Evolutionary conservation across 2,797 vertebrate genomes (phyloP).

Genomic region (Anas capensis): DNA sequence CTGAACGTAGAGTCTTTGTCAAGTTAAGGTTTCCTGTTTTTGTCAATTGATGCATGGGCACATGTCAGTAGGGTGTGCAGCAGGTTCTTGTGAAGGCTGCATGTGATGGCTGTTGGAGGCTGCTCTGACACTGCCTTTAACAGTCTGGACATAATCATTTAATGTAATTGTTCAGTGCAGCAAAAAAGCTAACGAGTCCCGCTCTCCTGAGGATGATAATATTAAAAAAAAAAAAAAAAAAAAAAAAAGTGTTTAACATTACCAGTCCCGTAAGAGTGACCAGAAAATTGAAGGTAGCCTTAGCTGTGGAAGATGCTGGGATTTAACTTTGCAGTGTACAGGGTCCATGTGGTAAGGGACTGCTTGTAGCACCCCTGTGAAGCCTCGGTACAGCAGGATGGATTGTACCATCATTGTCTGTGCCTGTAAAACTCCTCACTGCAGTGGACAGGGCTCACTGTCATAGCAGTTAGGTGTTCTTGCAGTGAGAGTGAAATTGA

Average conservation of each 20-base stretch:
- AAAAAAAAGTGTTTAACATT: neutral
- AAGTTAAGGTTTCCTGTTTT: neutral
- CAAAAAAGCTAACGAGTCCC: neutral
- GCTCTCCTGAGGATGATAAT: neutral
- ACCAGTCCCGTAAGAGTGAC: neutral
- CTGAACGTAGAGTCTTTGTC: neutral
- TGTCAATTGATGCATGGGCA: neutral
- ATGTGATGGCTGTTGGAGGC: neutral
- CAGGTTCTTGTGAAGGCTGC: neutral
- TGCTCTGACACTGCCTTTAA: neutral
- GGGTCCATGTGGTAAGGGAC: neutral
- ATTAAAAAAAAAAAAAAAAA: neutral
- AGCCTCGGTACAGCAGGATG: neutral
- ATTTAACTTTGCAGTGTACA: neutral
- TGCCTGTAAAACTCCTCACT: neutral
- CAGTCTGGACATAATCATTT: neutral
- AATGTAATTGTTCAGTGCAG: neutral
- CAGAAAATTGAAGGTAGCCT: neutral
- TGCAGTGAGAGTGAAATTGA: neutral
- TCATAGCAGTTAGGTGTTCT: neutral
- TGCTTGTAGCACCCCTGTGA: neutral
- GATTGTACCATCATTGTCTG: neutral
- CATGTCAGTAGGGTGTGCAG: accelerated
- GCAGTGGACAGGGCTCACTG: neutral
- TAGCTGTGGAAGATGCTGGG: neutral